These are phyloP conservation scores for Drosophila aff. DNA, from an alignment of 1,140 invertebrate genomes.

Conservation along the genomic window DNA sequence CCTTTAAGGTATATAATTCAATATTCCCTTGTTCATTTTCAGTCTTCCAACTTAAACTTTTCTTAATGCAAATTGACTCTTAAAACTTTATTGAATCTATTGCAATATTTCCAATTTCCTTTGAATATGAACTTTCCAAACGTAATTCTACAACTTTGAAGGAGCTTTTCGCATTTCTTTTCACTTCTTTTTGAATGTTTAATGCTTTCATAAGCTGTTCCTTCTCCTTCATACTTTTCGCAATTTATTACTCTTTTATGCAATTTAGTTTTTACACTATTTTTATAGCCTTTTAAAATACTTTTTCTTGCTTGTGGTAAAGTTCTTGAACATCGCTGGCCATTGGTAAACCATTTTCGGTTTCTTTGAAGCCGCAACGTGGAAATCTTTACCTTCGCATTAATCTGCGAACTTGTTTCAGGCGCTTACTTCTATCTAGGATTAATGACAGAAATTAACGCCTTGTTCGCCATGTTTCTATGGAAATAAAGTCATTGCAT, in stretches of 20 bases:
- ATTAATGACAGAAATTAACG: slow-evolving; percentile 28
- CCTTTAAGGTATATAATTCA: background rate
- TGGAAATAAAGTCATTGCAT: background rate
- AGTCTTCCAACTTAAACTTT: background rate
- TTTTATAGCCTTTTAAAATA: slow-evolving; percentile 7
- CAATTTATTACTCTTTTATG: background rate
- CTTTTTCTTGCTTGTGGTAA: slow-evolving; percentile 47
- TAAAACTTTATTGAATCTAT: slow-evolving; percentile 2
- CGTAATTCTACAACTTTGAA: slow-evolving; percentile 5
- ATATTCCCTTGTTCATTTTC: background rate
- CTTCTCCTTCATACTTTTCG: background rate
- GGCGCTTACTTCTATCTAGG: slow-evolving; percentile 9
- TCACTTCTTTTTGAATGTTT: background rate
- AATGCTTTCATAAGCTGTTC: background rate
- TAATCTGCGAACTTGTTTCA: slow-evolving; percentile 61
- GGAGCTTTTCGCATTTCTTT: background rate
- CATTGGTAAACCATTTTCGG: slow-evolving; percentile 30
- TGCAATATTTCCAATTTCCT: background rate
- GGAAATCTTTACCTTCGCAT: slow-evolving; percentile 64
- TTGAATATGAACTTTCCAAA: background rate
- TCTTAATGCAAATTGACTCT: background rate
- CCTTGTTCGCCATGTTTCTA: slow-evolving; percentile 30
- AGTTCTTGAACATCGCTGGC: slow-evolving; percentile 70
- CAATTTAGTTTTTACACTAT: background rate
- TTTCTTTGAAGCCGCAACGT: slow-evolving; percentile 48